Evolutionary conservation across 2,797 vertebrate species (phyloP).

Genomic region (Eulemur coronatus): DNA sequence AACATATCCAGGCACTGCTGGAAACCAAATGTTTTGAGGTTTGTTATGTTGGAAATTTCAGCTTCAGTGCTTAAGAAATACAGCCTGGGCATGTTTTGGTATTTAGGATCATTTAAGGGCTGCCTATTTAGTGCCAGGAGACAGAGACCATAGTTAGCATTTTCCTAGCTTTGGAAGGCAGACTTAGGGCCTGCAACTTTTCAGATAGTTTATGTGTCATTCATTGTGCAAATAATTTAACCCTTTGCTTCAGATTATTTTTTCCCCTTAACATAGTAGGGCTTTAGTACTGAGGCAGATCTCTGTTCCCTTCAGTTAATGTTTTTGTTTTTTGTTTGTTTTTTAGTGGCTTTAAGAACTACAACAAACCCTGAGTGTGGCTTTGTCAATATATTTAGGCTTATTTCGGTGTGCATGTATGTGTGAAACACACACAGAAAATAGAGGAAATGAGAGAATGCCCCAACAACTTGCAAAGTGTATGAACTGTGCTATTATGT

Average conservation of each 20-base stretch:
- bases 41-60: constrained; percentile 73
- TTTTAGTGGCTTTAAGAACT: not conserved
- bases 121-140: constrained; percentile 48
- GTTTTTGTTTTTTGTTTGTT: not conserved
- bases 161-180: constrained; percentile 41
- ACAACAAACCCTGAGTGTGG: not conserved
- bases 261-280: not conserved
- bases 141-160: constrained; percentile 52
- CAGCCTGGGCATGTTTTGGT: constrained; percentile 71
- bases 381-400: constrained; percentile 43
- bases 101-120: constrained; percentile 66
- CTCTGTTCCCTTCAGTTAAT: not conserved
- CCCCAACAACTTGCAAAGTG: not conserved
- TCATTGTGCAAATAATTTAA: constrained; percentile 16
- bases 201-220: not conserved
- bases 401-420: constrained; percentile 37
- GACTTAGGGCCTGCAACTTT: not conserved
- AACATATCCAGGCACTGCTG: constrained; percentile 57
- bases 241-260: not conserved
- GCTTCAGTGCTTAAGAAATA: constrained; percentile 54
- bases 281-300: not conserved
- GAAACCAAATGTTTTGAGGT: constrained; percentile 73
- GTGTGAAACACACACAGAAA: constrained; percentile 49
- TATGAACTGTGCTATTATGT: not conserved
- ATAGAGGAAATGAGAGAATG: constrained; percentile 69